These are phyloP conservation scores for Naso thynnoides DNA, from an alignment of 2,797 vertebrate genomes.

Conservation along the genomic window DNA sequence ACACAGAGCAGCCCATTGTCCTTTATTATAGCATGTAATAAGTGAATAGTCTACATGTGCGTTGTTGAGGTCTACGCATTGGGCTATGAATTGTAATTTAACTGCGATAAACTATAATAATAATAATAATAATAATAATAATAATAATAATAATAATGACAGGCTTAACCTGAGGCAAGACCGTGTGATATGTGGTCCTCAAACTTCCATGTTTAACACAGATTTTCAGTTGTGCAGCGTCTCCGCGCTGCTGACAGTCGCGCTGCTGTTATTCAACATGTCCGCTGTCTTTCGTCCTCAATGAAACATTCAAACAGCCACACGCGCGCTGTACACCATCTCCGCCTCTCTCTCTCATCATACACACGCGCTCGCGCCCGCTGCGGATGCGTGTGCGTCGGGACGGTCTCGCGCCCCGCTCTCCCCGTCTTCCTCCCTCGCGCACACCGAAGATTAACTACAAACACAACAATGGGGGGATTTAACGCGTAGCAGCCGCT, in stretches of 20 bases:
- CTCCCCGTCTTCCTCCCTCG: not conserved
- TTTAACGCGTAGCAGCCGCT: conserved; percentile 14
- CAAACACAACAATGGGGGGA: conserved; percentile 35
- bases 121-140: too few relatives aligned
- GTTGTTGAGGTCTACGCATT: too few relatives aligned
- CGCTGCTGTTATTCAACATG: not conserved
- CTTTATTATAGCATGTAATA: too few relatives aligned
- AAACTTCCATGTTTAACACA: too few relatives aligned
- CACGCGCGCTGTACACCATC: not conserved
- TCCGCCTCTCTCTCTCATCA: conserved; percentile 14
- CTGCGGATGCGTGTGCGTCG: conserved; percentile 30
- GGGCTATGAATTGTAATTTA: too few relatives aligned
- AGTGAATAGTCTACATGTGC: too few relatives aligned
- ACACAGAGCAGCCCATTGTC: not conserved
- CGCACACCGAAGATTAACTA: conserved; percentile 13
- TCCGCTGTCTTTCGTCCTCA: not conserved
- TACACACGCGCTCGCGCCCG: conserved; percentile 44
- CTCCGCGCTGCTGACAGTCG: not conserved
- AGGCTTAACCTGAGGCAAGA: too few relatives aligned
- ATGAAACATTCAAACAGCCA: not conserved
- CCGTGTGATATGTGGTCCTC: too few relatives aligned
- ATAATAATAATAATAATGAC: not conserved
- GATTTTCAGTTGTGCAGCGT: not conserved
- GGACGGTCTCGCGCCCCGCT: conserved; percentile 39
- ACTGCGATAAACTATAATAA: too few relatives aligned